These are phyloP conservation scores for Bombus soroeensis DNA, from an alignment of 1,140 invertebrate genomes.

Conservation along the genomic window DNA sequence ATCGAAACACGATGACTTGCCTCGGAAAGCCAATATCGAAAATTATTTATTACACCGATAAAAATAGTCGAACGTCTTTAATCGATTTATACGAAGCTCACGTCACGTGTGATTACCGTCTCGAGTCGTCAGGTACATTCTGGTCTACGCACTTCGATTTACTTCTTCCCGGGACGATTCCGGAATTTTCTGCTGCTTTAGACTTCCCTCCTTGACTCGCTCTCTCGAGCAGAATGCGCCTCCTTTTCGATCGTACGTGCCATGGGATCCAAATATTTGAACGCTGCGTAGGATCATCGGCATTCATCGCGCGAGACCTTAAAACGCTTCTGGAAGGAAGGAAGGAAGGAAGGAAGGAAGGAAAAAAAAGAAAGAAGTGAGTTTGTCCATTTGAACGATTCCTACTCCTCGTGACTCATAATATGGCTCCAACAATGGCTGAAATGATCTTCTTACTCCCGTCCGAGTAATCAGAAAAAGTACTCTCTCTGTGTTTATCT, in stretches of 20 bases:
- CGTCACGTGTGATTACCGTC: too few relatives aligned
- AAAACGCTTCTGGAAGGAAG: slow-evolving; percentile 43
- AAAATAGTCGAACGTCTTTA: too few relatives aligned
- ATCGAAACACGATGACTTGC: too few relatives aligned
- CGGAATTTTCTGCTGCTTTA: not conserved
- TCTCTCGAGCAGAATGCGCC: slow-evolving; percentile 5
- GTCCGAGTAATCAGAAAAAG: slow-evolving; percentile 1
- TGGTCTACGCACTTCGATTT: slow-evolving; percentile 11
- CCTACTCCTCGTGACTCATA: slow-evolving; percentile 54
- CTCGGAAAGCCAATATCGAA: too few relatives aligned
- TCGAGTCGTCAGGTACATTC: too few relatives aligned
- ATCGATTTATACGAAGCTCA: too few relatives aligned
- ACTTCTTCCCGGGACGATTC: not conserved
- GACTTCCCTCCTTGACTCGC: not conserved
- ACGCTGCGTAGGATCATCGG: slow-evolving; percentile 30
- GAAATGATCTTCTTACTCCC: slow-evolving; percentile 6
- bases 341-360: not conserved
- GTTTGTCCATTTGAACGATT: slow-evolving; percentile 23
- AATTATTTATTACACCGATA: too few relatives aligned
- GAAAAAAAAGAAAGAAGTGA: slow-evolving; percentile 17
- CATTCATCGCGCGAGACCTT: slow-evolving; percentile 20
- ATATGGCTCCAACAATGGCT: slow-evolving; percentile 26
- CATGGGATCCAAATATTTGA: slow-evolving; percentile 30
- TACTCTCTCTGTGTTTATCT: slow-evolving; percentile 50
- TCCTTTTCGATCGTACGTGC: slow-evolving; percentile 16